phyloP scores from a whole-genome alignment of 2,797 vertebrate genomes.

The Cuculus canorus region DNA sequence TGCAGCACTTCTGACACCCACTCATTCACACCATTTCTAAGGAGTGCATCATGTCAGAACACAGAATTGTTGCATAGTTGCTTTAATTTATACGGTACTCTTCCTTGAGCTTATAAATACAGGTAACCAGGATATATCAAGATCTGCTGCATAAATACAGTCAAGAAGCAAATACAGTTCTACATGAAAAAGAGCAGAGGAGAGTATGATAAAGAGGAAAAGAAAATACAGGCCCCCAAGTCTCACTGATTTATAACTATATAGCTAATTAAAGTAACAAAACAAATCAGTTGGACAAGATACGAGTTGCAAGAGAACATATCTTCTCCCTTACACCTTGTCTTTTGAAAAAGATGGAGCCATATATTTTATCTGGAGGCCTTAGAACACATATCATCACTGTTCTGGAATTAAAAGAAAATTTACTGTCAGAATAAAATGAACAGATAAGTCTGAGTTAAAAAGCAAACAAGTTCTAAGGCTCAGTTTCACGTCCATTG shows the following conservation, averaged over 20 bases:
- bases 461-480: background rate
- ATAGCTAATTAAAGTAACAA: background rate
- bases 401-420: background rate
- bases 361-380: background rate
- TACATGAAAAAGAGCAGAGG: background rate
- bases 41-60: constrained; percentile 27
- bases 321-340: background rate
- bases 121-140: background rate
- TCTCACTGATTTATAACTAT: background rate
- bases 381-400: background rate
- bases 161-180: background rate
- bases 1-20: constrained; percentile 46
- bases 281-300: background rate
- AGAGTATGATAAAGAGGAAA: background rate
- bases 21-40: constrained; percentile 41
- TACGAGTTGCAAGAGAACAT: background rate
- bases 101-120: constrained; percentile 19
- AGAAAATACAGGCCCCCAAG: background rate
- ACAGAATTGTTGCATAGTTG: constrained; percentile 13
- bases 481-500: background rate
- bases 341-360: background rate
- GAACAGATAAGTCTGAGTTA: background rate
- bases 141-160: background rate
- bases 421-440: background rate
- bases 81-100: constrained; percentile 12